Conservation (phyloP, 2,113 vertebrate species). For the Sinosuthora webbiana region DNA sequence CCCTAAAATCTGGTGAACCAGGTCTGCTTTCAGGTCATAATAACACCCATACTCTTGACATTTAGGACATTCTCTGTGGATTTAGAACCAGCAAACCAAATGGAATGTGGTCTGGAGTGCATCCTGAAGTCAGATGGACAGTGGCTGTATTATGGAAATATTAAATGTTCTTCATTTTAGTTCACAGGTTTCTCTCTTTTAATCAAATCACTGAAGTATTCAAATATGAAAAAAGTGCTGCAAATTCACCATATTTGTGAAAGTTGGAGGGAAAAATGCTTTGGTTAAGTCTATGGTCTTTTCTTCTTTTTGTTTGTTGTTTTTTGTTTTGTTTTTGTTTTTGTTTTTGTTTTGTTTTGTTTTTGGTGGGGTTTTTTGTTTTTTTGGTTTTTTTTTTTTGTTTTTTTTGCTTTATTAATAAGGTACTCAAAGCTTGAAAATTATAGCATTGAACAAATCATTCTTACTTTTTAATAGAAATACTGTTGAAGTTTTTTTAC, state of each 20-base stretch:
- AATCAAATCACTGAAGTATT: not conserved
- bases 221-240: not conserved
- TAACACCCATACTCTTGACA: not conserved
- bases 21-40: not conserved
- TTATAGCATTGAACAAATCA: not conserved
- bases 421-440: not conserved
- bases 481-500: not conserved
- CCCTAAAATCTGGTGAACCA: not conserved
- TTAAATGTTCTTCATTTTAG: not conserved
- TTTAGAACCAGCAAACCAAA: not conserved
- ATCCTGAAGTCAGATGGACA: not conserved
- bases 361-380: too few species aligned
- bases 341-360: not conserved
- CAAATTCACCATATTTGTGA: not conserved
- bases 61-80: not conserved
- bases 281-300: not conserved
- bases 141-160: not conserved
- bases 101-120: not conserved
- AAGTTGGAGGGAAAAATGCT: rapidly evolving
- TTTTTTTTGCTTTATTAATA: not conserved
- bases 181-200: not conserved
- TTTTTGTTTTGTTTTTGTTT: not conserved
- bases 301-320: not conserved
- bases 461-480: not conserved
- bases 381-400: not conserved